These are phyloP conservation scores for Papilio xuthus DNA, from an alignment of 1,140 invertebrate species.

Conservation along the genomic window DNA sequence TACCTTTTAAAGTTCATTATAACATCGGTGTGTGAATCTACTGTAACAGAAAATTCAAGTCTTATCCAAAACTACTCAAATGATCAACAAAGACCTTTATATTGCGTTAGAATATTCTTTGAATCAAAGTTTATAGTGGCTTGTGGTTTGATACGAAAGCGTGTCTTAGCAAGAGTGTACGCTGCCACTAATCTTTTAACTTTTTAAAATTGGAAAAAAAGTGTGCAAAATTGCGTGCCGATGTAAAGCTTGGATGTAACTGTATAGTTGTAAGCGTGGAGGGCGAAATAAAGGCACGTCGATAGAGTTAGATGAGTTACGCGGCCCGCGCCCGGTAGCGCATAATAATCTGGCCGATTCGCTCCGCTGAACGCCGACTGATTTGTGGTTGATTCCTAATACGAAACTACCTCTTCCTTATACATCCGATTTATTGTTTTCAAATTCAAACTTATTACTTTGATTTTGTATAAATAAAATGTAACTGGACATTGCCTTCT, in stretches of 20 bases:
- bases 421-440: conserved; percentile 30
- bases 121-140: neutral
- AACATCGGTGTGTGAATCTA: no score
- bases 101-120: neutral
- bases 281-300: conserved; percentile 35
- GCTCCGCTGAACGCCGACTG: conserved; percentile 42
- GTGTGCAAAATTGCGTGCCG: neutral
- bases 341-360: conserved; percentile 40
- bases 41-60: no score
- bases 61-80: no score
- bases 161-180: neutral
- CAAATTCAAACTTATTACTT: conserved; percentile 1
- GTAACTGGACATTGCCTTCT: neutral
- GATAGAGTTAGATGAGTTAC: conserved; percentile 39
- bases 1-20: no score
- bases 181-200: no score
- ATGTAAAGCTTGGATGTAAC: neutral
- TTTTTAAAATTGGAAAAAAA: no score
- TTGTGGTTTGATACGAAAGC: neutral
- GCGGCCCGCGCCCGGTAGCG: conserved; percentile 25
- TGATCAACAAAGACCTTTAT: no score
- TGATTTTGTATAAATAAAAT: conserved; percentile 12
- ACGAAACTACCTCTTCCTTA: conserved; percentile 32
- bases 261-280: neutral
- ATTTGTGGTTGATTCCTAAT: conserved; percentile 38